Percentiles rank a stretch among this genome's conserved stretches.
These are phyloP conservation scores for Trinectes maculatus DNA, from an alignment of 2,113 vertebrate genomes.

Conservation along the genomic window DNA sequence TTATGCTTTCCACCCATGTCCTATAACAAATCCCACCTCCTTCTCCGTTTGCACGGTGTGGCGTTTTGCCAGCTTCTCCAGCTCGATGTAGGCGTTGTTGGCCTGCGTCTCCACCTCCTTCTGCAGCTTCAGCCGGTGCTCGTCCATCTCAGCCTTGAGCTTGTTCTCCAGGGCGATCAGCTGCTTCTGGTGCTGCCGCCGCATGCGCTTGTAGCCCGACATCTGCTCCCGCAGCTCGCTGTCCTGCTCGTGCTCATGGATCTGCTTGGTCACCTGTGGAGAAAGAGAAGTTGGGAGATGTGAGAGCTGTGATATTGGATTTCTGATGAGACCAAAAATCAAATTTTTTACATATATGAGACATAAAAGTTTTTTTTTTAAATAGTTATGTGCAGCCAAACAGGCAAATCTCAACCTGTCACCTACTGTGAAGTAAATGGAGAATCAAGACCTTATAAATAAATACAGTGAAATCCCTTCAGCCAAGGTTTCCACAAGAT, in stretches of 20 bases:
- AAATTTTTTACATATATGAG: background rate
- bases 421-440: background rate
- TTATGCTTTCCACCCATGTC: conserved; percentile 13
- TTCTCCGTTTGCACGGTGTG: conserved; percentile 94
- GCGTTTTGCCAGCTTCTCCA: conserved; percentile 99
- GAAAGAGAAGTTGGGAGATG: background rate
- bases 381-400: background rate
- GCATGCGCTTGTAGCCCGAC: conserved; percentile 99
- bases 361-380: background rate
- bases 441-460: background rate
- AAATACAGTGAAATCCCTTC: conserved; percentile 6
- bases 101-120: conserved; percentile 99
- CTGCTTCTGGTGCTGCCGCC: conserved; percentile 99
- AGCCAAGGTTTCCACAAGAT: conserved; percentile 1
- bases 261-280: conserved; percentile 96
- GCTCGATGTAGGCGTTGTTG: conserved; percentile 99
- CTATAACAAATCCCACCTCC: conserved; percentile 84
- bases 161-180: conserved; percentile 99
- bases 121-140: conserved; percentile 98
- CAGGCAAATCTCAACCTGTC: background rate
- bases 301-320: background rate
- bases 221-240: conserved; percentile 99
- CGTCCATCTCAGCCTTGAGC: conserved; percentile 99
- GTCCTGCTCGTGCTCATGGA: conserved; percentile 99
- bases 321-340: background rate